Base-by-base conservation (phyloP, 2,113 vertebrate genomes). In the Heloderma charlesbogerti region DNA sequence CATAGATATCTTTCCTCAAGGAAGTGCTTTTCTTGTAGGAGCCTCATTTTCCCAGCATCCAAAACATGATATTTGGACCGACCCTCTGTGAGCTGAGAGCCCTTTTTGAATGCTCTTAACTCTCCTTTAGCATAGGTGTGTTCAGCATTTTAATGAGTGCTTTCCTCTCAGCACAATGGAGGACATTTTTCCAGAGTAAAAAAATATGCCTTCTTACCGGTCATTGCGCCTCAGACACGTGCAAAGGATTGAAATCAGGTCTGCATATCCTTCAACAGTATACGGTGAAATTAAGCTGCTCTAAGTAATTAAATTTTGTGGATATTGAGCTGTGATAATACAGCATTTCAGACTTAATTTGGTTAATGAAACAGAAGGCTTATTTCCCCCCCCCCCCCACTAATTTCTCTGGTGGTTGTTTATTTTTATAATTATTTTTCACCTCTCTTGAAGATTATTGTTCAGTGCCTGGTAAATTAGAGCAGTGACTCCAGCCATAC, bases 111-210 rank as follows among this genome's bases (percentile, higher is more conserved):
- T 45, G 34, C 8, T 91, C 34, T 67, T 43, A 57, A 93, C 90
- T 22, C 16, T 1, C 16, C 13, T 6, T 63, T 60, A 93, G 43
- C 25, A 85, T 84, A 87, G 25, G 5, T 1, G 9, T 40, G 51
- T 80, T 81, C 54, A 67, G n/a, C 90, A 82, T 89, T 93, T 94
- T 91, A 92, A 89, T 66, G 37, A 31, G 43, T 92, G 6, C 45
- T 89, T 93, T 88, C 54, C 54, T 89, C 82, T 88, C 20, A 89
- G 54, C n/a, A 37, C 57, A 43, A 29, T 54, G 72, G 86, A 54
- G 16, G 9, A 2, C 82, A 92, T 94, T 66, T 78, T 22, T 22
- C 31, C 77, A 87, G 37, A 83, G 63, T 86, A 86, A 92, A 8
- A 2, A 3, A 54, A 83, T 83, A 77, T 5, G 6, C 13, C 0